Base-by-base conservation (phyloP, 2,888 invertebrate species). In the Lymantria monacha region DNA sequence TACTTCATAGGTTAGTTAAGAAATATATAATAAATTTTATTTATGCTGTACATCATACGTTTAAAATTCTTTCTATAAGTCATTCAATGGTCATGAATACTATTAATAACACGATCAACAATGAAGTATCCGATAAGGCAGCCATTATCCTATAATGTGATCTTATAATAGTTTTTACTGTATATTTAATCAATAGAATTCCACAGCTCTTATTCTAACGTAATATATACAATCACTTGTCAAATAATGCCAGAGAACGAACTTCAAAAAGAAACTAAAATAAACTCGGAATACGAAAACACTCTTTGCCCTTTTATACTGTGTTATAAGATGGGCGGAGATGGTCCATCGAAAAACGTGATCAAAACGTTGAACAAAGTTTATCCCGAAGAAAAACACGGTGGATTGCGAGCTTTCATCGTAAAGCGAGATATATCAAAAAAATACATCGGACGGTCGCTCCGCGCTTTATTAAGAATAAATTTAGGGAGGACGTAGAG, bases 391-490 rank as follows among this genome's bases (percentile, higher is more conserved):
- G 76, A 80, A 81, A 81, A 81, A 81, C 79, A 81, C 72, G 72
- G 73, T 67, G 75, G 75, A 79, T 76, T 70, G 75, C 72, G 63
- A 70, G 72, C 74, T 79, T 76, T 83, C 81, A 76, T 80, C 79
- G 72, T 83, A 80, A 83, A 85, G 81, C 83, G 83, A 80, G 83
- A 86, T 83, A 85, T 88, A 87, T 87, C 83, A 88, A 90, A 85
- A 52, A 87, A 88, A 88, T 81, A 88, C 84, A 85, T 76, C 72
- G 79, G 72, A 76, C 83, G 81, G 76, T 79, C 85, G 83, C 81
- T 79, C 81, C 66, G 74, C 84, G 87, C 88, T 90, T 90, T 90
- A 90, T 90, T 90, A 90, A 88, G 90, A 89, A 90, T 90, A 90
- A 88, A 90, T 90, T 90, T 89, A 83, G 85, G 84, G 82, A 76